phyloP scores from a whole-genome alignment of 2,113 vertebrate species.

The Elgaria multicarinata region DNA sequence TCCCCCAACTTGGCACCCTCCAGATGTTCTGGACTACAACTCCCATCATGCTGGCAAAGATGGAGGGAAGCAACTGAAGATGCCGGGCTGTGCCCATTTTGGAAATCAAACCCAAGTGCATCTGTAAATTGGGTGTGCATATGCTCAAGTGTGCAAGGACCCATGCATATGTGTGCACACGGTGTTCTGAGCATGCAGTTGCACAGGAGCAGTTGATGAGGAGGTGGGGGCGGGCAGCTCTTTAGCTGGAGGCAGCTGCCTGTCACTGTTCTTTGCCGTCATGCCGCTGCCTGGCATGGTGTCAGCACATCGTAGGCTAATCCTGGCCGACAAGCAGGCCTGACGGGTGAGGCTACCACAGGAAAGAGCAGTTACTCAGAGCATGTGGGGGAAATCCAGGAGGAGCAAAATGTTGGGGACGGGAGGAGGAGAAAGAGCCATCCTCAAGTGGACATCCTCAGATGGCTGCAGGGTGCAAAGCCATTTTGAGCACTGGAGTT shows the following conservation, averaged over 20 bases:
- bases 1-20: too few species aligned
- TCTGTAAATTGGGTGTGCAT: background rate
- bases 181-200: background rate
- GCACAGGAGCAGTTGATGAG: background rate
- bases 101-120: background rate
- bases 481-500: too few species aligned
- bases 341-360: background rate
- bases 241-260: background rate
- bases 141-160: background rate
- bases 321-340: conserved; percentile 14
- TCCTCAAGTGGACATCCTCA: background rate
- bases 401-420: too few species aligned
- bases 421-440: too few species aligned
- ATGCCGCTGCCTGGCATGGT: background rate
- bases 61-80: background rate
- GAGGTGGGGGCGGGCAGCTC: background rate
- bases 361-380: conserved; percentile 34
- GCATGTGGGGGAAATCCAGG: background rate
- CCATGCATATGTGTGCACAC: background rate
- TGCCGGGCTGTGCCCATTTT: background rate
- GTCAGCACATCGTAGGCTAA: background rate
- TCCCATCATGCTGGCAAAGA: too few species aligned
- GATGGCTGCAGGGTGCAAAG: background rate
- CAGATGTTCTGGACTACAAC: too few species aligned
- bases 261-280: conserved; percentile 12